Evolutionary conservation across 2,113 vertebrate species (phyloP), one percentile per base, ranked within the genome.

Genomic region (Pipa parva): DNA sequence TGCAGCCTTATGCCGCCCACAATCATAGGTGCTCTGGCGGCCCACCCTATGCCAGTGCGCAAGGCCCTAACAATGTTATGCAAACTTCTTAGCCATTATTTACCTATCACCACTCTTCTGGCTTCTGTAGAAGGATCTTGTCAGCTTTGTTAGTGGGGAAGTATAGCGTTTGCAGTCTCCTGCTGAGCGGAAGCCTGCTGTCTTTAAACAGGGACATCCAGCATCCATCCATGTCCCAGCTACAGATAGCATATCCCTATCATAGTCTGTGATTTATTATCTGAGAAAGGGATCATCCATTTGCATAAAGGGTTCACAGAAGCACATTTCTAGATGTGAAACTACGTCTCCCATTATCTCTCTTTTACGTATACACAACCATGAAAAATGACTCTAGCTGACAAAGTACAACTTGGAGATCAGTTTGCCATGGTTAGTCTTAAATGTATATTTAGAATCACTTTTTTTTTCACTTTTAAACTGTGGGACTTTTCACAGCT

Each of bases 401-500:
- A 70, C 71, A 79, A 67, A 79, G 74, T 21, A 63, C 33, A 63
- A 20, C 62, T 68, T 81, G 77, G 71, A 46, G 31, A 31, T 75
- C 26, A 33, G 42, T 29, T 79, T 76, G 69, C 78, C 72, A 71
- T 59, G 51, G 65, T 11, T 74, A 69, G 73, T 73, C 79, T 79
- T 79, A 73, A 63, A 80, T 67, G 72, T 80, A 77, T 83, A 84
- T 75, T 79, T 78, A 75, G 74, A 46, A 78, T 71, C 69, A 59
- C 67, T 54, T 72, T 18, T 50, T 17, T 39, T 73, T 60, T 49
- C 75, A 73, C 63, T 67, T 73, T 74, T 83, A 83, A 84, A 84
- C 65, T 73, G 61, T 71, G 72, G 75, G 72, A 71, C 77, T 80
- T 86, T 85, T 85, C 83, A 81, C 81, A 81, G 64, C 48, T 84